Conservation (phyloP, 2,888 invertebrate genomes). For the Cerastis leucographa region DNA sequence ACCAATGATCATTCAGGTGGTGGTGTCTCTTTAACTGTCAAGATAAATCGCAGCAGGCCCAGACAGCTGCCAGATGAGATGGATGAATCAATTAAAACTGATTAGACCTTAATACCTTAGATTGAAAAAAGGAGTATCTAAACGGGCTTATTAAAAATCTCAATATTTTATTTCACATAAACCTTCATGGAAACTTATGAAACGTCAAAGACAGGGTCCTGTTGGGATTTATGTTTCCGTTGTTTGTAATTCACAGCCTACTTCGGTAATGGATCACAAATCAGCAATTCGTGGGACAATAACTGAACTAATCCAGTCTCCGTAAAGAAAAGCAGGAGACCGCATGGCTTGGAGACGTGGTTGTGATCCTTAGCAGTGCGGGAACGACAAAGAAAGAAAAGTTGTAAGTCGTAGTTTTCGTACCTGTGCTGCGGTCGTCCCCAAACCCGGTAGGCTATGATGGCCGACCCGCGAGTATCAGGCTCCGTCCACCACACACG, state of each 20-base stretch:
- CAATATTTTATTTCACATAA: not conserved
- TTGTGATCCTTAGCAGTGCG: not conserved
- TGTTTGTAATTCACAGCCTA: not conserved
- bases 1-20: not conserved
- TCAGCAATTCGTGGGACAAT: not conserved
- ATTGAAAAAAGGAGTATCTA: not conserved
- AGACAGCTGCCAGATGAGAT: not conserved
- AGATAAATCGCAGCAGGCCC: not conserved
- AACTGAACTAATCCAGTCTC: not conserved
- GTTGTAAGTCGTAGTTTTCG: not conserved
- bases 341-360: not conserved
- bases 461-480: slow-evolving; percentile 94
- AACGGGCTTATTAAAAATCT: not conserved
- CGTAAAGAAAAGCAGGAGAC: not conserved
- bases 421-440: slow-evolving; percentile 89
- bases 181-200: not conserved
- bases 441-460: slow-evolving; percentile 94
- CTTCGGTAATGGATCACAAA: not conserved
- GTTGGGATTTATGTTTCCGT: not conserved
- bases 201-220: not conserved
- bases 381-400: not conserved
- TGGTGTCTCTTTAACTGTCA: not conserved
- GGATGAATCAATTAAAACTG: not conserved
- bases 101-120: not conserved
- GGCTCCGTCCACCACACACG: slow-evolving; percentile 96